Evolutionary conservation across 2,113 vertebrate genomes (phyloP).

Genomic region (Lampris incognitus): DNA sequence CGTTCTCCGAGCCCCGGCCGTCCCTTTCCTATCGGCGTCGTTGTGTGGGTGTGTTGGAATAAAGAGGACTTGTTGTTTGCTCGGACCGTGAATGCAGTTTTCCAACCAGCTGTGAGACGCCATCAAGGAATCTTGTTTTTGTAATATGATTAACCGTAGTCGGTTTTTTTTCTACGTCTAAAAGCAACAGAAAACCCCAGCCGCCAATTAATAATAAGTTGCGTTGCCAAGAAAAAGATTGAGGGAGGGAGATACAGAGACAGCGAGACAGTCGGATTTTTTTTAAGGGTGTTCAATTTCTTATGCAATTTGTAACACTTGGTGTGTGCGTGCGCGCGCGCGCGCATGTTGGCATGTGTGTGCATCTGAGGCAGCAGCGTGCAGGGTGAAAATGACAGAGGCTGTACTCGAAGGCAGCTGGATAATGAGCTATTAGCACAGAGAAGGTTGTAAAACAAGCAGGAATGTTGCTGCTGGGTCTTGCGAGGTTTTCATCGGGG

Average conservation of each 20-base stretch:
- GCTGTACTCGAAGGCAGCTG: conserved; percentile 56
- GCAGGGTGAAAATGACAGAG: conserved; percentile 51
- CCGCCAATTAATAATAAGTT: conserved; percentile 56
- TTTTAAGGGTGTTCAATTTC: conserved; percentile 25
- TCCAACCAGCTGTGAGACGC: conserved; percentile 58
- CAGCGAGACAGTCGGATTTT: conserved; percentile 12
- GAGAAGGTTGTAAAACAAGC: conserved; percentile 64
- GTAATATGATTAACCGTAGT: conserved; percentile 6
- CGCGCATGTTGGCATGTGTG: neutral
- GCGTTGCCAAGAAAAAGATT: conserved; percentile 47
- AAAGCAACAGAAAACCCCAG: conserved; percentile 36
- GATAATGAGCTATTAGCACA: conserved; percentile 59
- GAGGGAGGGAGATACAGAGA: conserved; percentile 12
- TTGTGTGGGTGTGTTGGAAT: conserved; percentile 23
- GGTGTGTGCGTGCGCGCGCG: conserved; percentile 6
- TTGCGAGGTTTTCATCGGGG: conserved; percentile 57
- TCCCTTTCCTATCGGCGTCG: conserved; percentile 40
- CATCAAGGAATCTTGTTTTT: conserved; percentile 58
- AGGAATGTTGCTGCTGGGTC: conserved; percentile 68
- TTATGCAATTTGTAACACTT: conserved; percentile 6
- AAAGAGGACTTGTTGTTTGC: conserved; percentile 51
- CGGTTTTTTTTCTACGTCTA: conserved; percentile 27
- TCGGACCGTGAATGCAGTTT: conserved; percentile 40
- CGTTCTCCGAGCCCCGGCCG: conserved; percentile 17
- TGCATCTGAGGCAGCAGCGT: neutral